A percentile compares a stretch with the other conserved stretches of the same genome.
Conservation (phyloP, 2,113 vertebrate genomes). For the Abramis brama region DNA sequence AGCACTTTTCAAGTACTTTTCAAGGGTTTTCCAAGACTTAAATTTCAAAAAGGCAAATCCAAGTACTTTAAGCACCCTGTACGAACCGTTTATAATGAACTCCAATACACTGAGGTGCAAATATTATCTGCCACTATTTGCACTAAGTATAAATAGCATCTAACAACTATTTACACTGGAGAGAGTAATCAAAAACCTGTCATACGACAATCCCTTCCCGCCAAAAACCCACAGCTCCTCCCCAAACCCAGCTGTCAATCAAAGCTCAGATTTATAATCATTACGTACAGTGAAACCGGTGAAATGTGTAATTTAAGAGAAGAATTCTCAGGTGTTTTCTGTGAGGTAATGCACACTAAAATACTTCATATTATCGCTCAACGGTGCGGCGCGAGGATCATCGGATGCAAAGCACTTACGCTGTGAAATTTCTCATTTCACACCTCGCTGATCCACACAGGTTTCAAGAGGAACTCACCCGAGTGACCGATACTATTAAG, state of each 20-base stretch:
- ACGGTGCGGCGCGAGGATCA: slow-evolving; percentile 34
- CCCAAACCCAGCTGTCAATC: slow-evolving; percentile 1
- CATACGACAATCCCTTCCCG: background rate
- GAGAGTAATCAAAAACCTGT: background rate
- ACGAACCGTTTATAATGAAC: too few relatives aligned
- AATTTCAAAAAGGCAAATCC: too few relatives aligned
- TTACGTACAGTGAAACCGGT: background rate
- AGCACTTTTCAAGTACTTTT: too few relatives aligned
- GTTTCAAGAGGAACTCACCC: slow-evolving; percentile 59
- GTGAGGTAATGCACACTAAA: slow-evolving; percentile 43
- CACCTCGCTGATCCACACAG: slow-evolving; percentile 68
- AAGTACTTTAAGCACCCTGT: too few relatives aligned
- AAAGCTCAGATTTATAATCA: slow-evolving; percentile 4
- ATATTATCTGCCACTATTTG: too few relatives aligned
- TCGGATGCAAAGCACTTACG: slow-evolving; percentile 58
- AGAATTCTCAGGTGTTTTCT: background rate
- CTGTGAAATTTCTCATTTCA: slow-evolving; percentile 78
- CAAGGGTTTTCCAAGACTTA: too few relatives aligned
- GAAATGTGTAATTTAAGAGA: slow-evolving; percentile 12
- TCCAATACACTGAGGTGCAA: too few relatives aligned
- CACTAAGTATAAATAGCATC: too few relatives aligned
- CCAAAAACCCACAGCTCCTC: background rate
- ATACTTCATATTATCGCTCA: slow-evolving; percentile 48
- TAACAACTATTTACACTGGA: too few relatives aligned
- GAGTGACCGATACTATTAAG: slow-evolving; percentile 57